Percentiles rank a stretch among this genome's conserved stretches.
phyloP scores from a whole-genome alignment of 2,888 invertebrate genomes.

The Noctua janthe region DNA sequence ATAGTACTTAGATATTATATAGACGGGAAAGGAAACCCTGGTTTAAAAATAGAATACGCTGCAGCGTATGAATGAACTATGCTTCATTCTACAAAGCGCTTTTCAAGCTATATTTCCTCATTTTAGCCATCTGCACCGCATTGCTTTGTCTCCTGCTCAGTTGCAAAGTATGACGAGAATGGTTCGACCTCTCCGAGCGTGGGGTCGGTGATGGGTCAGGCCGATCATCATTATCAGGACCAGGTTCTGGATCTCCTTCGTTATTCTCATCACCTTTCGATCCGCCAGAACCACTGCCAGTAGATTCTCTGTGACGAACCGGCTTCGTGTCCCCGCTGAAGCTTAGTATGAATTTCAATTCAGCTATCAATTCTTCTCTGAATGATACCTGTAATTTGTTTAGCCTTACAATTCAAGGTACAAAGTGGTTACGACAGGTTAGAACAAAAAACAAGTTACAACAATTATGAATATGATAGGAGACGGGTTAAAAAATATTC shows the following conservation, averaged over 20 bases:
- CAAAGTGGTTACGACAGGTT: background rate
- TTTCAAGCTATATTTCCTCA: conserved; percentile 80
- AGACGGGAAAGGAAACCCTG: background rate
- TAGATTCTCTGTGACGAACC: conserved; percentile 88
- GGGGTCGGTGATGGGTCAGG: conserved; percentile 79
- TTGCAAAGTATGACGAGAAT: conserved; percentile 83
- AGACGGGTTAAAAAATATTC: background rate
- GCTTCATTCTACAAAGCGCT: conserved; percentile 39
- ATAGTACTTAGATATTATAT: background rate
- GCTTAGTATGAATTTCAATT: conserved; percentile 93
- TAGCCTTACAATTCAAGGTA: background rate
- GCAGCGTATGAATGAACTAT: too few relatives aligned
- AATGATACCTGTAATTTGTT: conserved; percentile 90
- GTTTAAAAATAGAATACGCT: background rate
- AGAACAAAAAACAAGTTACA: background rate
- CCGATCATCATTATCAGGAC: conserved; percentile 71
- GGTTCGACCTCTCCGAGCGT: conserved; percentile 80
- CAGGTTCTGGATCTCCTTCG: conserved; percentile 70
- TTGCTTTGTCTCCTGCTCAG: conserved; percentile 84
- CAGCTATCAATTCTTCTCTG: conserved; percentile 92
- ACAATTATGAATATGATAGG: background rate
- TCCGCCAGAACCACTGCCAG: conserved; percentile 78
- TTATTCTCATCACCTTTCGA: conserved; percentile 77
- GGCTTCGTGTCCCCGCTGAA: conserved; percentile 93
- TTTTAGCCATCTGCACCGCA: conserved; percentile 83